A percentile compares a stretch with the other conserved stretches of the same genome.
These are phyloP conservation scores for Lomographa bimaculata DNA, from an alignment of 2,888 invertebrate species.

Conservation along the genomic window DNA sequence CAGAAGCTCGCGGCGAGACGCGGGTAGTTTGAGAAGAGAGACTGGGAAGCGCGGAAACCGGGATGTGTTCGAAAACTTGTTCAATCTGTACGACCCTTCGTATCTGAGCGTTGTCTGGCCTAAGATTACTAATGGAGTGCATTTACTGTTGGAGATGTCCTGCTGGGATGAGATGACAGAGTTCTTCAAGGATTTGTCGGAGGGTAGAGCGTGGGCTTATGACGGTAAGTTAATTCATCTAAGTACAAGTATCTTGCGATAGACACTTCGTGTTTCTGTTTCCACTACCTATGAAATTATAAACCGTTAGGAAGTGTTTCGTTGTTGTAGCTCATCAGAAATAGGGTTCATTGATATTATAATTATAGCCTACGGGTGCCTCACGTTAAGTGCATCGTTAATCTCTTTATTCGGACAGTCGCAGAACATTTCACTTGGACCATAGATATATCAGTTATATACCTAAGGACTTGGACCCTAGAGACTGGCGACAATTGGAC, in stretches of 20 bases:
- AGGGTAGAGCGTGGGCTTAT: constrained; percentile 78
- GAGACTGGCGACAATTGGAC: no score
- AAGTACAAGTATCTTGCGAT: neutral
- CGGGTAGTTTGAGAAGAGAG: constrained; percentile 44
- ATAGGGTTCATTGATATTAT: no score
- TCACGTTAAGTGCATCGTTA: no score
- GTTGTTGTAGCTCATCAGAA: no score
- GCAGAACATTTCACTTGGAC: no score
- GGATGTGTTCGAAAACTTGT: constrained; percentile 65
- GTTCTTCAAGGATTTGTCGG: constrained; percentile 67
- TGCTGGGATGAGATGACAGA: constrained; percentile 73
- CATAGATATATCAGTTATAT: no score
- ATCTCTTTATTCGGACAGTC: no score
- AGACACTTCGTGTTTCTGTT: no score
- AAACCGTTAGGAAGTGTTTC: no score
- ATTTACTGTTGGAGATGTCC: constrained; percentile 58
- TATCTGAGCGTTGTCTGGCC: constrained; percentile 75
- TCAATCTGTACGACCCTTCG: constrained; percentile 71
- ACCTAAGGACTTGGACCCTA: no score
- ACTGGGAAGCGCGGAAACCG: constrained; percentile 41
- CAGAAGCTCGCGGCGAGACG: constrained; percentile 37
- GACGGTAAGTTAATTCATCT: constrained; percentile 61
- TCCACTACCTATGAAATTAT: no score
- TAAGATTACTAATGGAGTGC: constrained; percentile 64
- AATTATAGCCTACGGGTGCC: no score